Evolutionary conservation across 2,888 invertebrate species (phyloP).

Genomic region (Noctua comes): DNA sequence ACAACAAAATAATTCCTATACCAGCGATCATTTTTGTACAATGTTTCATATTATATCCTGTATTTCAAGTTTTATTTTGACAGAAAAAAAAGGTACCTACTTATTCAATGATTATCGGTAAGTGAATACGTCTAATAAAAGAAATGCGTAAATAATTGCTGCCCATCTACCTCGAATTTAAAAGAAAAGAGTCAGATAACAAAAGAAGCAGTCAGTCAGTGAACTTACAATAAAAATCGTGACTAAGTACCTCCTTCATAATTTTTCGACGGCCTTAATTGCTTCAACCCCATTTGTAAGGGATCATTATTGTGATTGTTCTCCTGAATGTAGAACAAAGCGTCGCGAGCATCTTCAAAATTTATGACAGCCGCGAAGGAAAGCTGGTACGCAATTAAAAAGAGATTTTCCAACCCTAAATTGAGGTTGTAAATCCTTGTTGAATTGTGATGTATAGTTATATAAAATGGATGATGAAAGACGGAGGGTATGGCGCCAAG

Average conservation of each 20-base stretch:
- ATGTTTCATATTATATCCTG: too few species aligned
- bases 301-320: constrained; percentile 57
- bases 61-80: neutral
- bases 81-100: too few species aligned
- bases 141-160: neutral
- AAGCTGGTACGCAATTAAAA: constrained; percentile 66
- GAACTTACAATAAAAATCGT: constrained; percentile 24
- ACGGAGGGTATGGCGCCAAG: neutral
- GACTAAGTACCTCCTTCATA: constrained; percentile 12
- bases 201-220: constrained; percentile 21
- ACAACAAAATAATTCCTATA: too few species aligned
- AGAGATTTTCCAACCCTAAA: constrained; percentile 63
- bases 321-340: constrained; percentile 48
- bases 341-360: constrained; percentile 43
- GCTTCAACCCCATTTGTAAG: constrained; percentile 53
- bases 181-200: neutral
- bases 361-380: constrained; percentile 46
- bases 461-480: constrained; percentile 21
- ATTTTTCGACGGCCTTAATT: constrained; percentile 34
- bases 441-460: constrained; percentile 23
- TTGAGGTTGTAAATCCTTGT: constrained; percentile 60
- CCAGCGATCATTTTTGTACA: too few species aligned
- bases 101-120: too few species aligned
- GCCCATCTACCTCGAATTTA: neutral
- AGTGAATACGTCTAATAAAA: neutral